Evolutionary conservation across 2,113 vertebrate genomes (phyloP).

Genomic region (Irena cyanogastra): DNA sequence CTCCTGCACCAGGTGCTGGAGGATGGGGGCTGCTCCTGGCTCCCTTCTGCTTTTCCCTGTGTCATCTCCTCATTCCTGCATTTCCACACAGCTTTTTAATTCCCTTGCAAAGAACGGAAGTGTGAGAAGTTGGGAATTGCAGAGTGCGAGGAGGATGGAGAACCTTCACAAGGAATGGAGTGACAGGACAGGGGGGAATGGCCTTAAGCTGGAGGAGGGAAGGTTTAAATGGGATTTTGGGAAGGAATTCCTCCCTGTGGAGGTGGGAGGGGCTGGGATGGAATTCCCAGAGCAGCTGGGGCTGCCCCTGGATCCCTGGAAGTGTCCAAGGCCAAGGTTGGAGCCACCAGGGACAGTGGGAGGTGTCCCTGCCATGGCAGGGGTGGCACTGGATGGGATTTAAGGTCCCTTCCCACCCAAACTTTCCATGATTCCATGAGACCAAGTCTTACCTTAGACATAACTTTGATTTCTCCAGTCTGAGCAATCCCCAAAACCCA

Average conservation of each 20-base stretch:
- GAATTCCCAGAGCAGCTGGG: background rate
- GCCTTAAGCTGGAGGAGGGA: background rate
- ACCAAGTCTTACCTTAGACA: background rate
- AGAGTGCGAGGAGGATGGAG: background rate
- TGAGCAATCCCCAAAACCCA: background rate
- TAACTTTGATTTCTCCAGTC: background rate
- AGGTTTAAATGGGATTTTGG: background rate
- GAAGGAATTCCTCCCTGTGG: accelerated
- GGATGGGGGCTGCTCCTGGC: background rate
- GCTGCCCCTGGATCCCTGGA: background rate
- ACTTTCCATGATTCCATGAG: background rate
- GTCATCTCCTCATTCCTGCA: background rate
- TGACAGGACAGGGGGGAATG: background rate
- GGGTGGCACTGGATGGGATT: background rate
- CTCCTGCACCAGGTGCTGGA: background rate
- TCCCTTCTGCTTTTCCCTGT: background rate
- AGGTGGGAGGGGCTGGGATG: background rate
- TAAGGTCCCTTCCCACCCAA: background rate
- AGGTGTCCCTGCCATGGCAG: background rate
- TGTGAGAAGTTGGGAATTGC: background rate
- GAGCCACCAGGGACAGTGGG: accelerated
- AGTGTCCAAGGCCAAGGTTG: accelerated
- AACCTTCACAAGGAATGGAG: background rate
- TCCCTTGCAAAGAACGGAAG: background rate
- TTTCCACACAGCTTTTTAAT: background rate